phyloP scores from a whole-genome alignment of 2,888 invertebrate genomes.

The Rhaphigaster nebulosa region DNA sequence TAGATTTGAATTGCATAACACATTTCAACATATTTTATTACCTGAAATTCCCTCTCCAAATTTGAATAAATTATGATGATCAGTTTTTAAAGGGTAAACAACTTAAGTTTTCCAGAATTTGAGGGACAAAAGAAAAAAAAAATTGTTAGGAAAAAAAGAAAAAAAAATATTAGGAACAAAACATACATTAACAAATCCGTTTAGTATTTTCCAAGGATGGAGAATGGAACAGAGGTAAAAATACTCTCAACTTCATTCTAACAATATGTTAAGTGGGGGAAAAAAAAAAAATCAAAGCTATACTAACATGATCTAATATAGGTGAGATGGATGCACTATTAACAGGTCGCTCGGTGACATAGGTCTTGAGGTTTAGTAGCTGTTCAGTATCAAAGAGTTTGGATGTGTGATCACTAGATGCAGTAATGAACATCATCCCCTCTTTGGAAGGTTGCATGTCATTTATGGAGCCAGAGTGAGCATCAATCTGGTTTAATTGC shows the following conservation, averaged over 20 bases:
- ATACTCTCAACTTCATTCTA: background rate
- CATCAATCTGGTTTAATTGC: slow-evolving; percentile 81
- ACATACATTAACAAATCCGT: no score
- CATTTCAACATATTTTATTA: no score
- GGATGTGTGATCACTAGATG: slow-evolving; percentile 96
- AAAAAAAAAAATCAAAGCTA: background rate
- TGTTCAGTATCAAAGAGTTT: slow-evolving; percentile 93
- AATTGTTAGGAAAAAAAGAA: background rate
- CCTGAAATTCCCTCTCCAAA: no score
- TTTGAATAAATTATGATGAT: no score
- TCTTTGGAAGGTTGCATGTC: slow-evolving; percentile 97
- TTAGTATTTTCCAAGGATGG: no score
- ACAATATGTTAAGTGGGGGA: background rate
- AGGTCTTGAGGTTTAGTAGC: slow-evolving; percentile 90
- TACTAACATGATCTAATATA: slow-evolving; percentile 87
- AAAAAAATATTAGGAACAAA: no score
- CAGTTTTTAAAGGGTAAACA: background rate
- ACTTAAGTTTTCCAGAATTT: background rate
- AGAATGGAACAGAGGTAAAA: background rate
- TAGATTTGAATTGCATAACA: background rate
- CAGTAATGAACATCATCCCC: slow-evolving; percentile 95
- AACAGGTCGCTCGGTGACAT: slow-evolving; percentile 97
- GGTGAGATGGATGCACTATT: slow-evolving; percentile 99
- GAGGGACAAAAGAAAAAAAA: background rate
- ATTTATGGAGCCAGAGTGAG: slow-evolving; percentile 90